Evolutionary conservation across 2,888 invertebrate species (phyloP).

Genomic region (Eupithecia subfuscata): DNA sequence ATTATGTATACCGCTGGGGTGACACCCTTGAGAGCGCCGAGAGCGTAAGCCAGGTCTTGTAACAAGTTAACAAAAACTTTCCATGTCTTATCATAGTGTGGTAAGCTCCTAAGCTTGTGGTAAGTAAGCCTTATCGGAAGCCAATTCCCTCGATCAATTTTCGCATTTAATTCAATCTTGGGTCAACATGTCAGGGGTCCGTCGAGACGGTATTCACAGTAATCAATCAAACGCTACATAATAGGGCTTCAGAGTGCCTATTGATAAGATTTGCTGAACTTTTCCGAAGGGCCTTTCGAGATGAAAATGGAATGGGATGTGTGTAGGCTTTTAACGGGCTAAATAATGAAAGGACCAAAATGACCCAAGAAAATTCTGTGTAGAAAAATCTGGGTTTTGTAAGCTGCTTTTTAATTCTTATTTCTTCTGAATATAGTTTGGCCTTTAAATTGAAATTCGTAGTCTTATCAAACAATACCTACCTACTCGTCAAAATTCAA

Average conservation of each 20-base stretch:
- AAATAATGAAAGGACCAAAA: background rate
- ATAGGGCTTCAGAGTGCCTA: slow-evolving; percentile 32
- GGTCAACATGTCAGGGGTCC: slow-evolving; percentile 58
- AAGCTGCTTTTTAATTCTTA: background rate
- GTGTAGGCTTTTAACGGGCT: slow-evolving; percentile 2
- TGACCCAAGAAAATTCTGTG: background rate
- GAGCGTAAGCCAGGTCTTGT: too few species aligned
- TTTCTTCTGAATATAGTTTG: background rate
- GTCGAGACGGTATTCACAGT: slow-evolving; percentile 58
- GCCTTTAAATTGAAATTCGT: background rate
- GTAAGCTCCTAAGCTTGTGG: slow-evolving; percentile 16
- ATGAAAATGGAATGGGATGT: slow-evolving; percentile 9
- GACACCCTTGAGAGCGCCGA: background rate
- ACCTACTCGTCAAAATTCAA: background rate
- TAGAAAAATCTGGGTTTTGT: background rate
- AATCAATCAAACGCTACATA: slow-evolving; percentile 63
- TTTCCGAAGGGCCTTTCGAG: slow-evolving; percentile 13
- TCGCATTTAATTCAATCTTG: slow-evolving; percentile 59
- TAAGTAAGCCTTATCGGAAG: slow-evolving; percentile 36
- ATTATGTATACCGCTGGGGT: background rate
- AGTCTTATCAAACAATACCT: background rate
- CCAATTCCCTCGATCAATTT: slow-evolving; percentile 47
- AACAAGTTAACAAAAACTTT: slow-evolving; percentile 8
- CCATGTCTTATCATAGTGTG: slow-evolving; percentile 15
- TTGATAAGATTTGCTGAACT: slow-evolving; percentile 28